Base-by-base conservation (phyloP, 2,113 vertebrate species). In the Microtus richardsoni region DNA sequence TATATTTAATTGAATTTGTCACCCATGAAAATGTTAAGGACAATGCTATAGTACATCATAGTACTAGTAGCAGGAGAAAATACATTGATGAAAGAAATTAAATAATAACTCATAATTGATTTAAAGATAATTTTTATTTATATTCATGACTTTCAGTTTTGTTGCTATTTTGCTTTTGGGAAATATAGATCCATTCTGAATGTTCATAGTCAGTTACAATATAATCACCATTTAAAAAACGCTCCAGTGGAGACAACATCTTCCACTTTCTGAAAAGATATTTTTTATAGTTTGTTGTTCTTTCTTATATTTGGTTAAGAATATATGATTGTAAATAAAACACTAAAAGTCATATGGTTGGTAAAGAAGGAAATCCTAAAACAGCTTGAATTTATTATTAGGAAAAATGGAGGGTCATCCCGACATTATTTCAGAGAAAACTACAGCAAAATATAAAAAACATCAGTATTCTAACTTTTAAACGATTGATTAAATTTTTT, bases 1-100 rank as follows among this genome's bases (percentile, higher is more conserved):
- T 98, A 98, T 98, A 96, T 98, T 99, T 99, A 99, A 99, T 99
- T 99, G 98, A 98, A 97, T 98, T 98, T 98, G 98, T 98, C 98
- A 98, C 97, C 98, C 98, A 98, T 98, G 98, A 98, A 98, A 98
- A 98, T 96, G 89, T 95, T 96, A 97, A 98, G 75, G 95, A 92
- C 96, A 96, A 89, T 95, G 93, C 93, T 96, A n/a, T 93, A 93
- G 89, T 97, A 95, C 66, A 74, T 96, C 90, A 74, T 91, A 93
- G 7, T 9, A 79, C 28, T 12, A 89, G 68, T 52, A 90, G 41
- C 70, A 89, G 52, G 0, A 77, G 41, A 84, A 95, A 95, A 92
- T 96, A 60, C 75, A 89, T 84, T 83, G 90, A 74, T 96, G 47
- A 71, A 93, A 92, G 96, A 96, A 93, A 36, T 79, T 82, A 95